These are phyloP conservation scores for Mormyrops attenuatus DNA, from an alignment of 2,797 vertebrate genomes.

Conservation along the genomic window DNA sequence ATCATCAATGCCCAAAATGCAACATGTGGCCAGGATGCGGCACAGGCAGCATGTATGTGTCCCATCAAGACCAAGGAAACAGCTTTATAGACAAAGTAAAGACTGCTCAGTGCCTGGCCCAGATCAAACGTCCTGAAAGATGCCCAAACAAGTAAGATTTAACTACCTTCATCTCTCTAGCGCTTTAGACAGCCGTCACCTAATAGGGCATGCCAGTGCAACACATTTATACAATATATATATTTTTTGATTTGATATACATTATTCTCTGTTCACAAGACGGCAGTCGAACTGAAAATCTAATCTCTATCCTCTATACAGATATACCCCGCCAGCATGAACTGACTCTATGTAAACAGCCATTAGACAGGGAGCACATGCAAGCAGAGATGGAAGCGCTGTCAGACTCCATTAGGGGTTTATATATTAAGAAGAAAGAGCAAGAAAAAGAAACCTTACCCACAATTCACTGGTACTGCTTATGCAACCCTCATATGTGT, in stretches of 20 bases:
- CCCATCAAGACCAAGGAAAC: background rate
- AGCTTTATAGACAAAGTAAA: slow-evolving; percentile 1
- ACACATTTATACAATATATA: background rate
- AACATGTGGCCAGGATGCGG: background rate
- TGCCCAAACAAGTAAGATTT: background rate
- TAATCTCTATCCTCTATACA: background rate
- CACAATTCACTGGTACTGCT: background rate
- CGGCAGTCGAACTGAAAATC: background rate
- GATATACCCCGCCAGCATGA: background rate
- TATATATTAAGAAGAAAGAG: background rate
- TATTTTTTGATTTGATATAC: background rate
- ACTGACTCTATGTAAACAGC: background rate
- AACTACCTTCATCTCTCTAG: background rate
- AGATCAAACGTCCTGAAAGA: background rate
- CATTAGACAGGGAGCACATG: background rate
- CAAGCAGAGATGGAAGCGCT: background rate
- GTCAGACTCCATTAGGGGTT: background rate
- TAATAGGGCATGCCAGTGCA: background rate
- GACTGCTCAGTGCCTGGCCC: background rate
- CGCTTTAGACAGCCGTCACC: background rate
- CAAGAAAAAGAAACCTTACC: background rate
- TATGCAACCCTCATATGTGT: slow-evolving; percentile 2
- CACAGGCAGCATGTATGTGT: background rate
- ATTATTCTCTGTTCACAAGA: background rate
- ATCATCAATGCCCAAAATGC: background rate